Evolutionary conservation across 1,140 invertebrate species (phyloP).

Genomic region (Leptopilina clavipes): DNA sequence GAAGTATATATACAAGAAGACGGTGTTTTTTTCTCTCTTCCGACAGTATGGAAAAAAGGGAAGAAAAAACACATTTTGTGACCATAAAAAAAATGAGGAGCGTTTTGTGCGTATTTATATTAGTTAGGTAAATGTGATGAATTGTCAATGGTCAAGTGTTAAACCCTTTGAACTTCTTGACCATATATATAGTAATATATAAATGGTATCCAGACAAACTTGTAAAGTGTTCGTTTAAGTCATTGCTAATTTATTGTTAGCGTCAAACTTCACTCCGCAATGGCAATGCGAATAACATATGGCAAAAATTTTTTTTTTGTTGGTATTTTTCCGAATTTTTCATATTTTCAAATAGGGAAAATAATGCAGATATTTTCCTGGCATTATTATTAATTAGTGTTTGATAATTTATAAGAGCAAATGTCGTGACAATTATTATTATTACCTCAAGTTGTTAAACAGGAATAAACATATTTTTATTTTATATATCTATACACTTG

Average conservation of each 20-base stretch:
- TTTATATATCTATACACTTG: not conserved
- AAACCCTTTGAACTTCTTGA: conserved; percentile 22
- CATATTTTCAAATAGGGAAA: too few relatives aligned
- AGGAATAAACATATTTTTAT: not conserved
- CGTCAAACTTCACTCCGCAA: not conserved
- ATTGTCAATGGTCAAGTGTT: conserved; percentile 31
- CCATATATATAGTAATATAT: too few relatives aligned
- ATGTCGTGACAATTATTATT: not conserved
- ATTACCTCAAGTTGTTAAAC: not conserved
- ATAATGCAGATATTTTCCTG: too few relatives aligned
- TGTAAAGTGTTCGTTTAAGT: conserved; percentile 31
- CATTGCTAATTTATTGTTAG: conserved; percentile 35
- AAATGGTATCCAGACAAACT: conserved; percentile 15
- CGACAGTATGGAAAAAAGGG: not conserved
- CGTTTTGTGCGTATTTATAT: conserved; percentile 21
- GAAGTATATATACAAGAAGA: not conserved
- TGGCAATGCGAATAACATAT: conserved; percentile 1
- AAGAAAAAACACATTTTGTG: not conserved
- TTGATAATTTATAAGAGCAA: not conserved
- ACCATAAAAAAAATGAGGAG: not conserved
- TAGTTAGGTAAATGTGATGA: conserved; percentile 19
- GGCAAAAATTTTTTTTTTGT: conserved; percentile 11
- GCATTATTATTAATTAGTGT: too few relatives aligned
- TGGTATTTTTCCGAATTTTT: too few relatives aligned
- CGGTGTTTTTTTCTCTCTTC: not conserved